Conservation (phyloP, 2,888 invertebrate genomes). For the Drosophila ustulata region DNA sequence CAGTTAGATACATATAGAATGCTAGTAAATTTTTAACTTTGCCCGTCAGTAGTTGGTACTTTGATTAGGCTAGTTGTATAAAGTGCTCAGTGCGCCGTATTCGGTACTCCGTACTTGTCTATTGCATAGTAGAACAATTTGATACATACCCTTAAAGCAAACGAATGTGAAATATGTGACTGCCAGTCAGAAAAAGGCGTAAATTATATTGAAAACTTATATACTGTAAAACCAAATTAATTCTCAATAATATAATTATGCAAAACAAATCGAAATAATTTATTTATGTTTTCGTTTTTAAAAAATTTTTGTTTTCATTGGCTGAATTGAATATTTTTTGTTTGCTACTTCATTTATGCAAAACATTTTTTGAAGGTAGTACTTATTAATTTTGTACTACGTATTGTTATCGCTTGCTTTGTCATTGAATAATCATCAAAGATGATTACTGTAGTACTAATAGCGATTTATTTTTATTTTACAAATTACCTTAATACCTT, state of each 20-base stretch:
- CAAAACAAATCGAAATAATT: constrained; percentile 42
- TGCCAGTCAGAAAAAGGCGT: constrained; percentile 76
- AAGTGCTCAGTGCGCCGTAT: constrained; percentile 5
- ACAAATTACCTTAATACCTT: too few relatives aligned
- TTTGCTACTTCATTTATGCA: background rate
- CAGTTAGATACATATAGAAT: constrained; percentile 21
- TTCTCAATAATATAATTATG: constrained; percentile 66
- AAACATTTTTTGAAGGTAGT: background rate
- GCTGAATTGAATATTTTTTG: background rate
- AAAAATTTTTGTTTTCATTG: constrained; percentile 9
- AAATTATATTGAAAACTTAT: constrained; percentile 54
- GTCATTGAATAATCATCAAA: background rate
- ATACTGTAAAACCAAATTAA: constrained; percentile 69
- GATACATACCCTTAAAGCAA: constrained; percentile 46
- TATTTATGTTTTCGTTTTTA: constrained; percentile 43
- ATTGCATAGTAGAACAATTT: constrained; percentile 41
- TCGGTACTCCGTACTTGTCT: constrained; percentile 8
- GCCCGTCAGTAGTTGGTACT: constrained; percentile 44
- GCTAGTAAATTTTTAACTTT: constrained; percentile 25
- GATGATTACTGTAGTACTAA: background rate
- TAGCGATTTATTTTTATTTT: background rate
- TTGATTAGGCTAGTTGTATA: constrained; percentile 45
- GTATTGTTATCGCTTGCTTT: background rate
- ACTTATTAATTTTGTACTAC: background rate
- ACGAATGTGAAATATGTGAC: constrained; percentile 70